Evolutionary conservation across 1,140 invertebrate species (phyloP).

Genomic region (Lethrus apterus): DNA sequence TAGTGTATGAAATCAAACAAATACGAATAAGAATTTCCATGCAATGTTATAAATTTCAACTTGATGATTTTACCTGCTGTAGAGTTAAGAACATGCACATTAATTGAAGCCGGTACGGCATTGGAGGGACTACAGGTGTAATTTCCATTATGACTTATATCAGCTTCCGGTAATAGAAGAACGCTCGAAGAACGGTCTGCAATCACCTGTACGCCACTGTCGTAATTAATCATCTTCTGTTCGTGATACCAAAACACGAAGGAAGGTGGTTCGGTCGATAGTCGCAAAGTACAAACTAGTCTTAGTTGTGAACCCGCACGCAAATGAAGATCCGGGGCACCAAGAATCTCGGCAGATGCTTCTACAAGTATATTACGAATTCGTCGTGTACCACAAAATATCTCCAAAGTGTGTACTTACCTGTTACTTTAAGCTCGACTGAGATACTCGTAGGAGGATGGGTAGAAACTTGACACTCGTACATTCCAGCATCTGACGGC

Average conservation of each 20-base stretch:
- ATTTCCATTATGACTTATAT: slow-evolving; percentile 53
- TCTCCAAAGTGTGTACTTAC: slow-evolving; percentile 46
- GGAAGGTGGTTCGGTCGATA: slow-evolving; percentile 65
- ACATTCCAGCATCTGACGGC: slow-evolving; percentile 62
- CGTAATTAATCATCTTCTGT: slow-evolving; percentile 66
- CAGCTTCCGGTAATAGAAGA: slow-evolving; percentile 49
- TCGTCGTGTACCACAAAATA: not conserved
- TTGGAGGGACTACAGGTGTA: slow-evolving; percentile 66
- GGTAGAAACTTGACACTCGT: slow-evolving; percentile 74
- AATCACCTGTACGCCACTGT: slow-evolving; percentile 45
- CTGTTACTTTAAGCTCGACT: slow-evolving; percentile 65
- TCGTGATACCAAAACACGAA: slow-evolving; percentile 77
- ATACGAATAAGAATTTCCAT: too few relatives aligned
- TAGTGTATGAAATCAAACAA: too few relatives aligned
- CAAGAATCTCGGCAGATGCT: slow-evolving; percentile 65
- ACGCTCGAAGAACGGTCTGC: slow-evolving; percentile 46
- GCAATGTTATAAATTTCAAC: too few relatives aligned
- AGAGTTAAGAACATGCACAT: slow-evolving; percentile 57
- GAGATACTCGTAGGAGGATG: slow-evolving; percentile 72
- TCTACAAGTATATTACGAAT: slow-evolving; percentile 42
- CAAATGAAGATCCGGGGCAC: slow-evolving; percentile 67
- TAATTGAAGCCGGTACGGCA: slow-evolving; percentile 57
- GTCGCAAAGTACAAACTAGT: slow-evolving; percentile 61
- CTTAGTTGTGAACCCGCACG: slow-evolving; percentile 64
- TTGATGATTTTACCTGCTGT: slow-evolving; percentile 38